Percentiles rank a stretch among this genome's conserved stretches.
Evolutionary conservation across 2,888 invertebrate species (phyloP).

Genomic region (Taenaris catops): DNA sequence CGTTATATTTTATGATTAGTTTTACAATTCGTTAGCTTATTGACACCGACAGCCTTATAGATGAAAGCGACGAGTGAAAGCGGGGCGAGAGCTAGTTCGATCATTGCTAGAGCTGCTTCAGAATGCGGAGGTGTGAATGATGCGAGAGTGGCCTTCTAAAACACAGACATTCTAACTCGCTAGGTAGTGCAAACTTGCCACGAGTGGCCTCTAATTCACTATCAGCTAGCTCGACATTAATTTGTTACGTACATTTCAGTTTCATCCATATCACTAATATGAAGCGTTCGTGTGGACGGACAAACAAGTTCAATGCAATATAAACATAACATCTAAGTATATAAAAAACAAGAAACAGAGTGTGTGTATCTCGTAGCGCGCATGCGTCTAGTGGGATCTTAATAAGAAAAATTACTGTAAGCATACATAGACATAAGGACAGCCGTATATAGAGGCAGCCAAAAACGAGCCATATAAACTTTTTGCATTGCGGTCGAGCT

Average conservation of each 20-base stretch:
- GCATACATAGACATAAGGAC: constrained; percentile 78
- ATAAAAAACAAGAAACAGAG: constrained; percentile 32
- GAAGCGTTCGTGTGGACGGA: constrained; percentile 53
- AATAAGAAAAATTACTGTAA: constrained; percentile 61
- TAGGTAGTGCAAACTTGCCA: constrained; percentile 1
- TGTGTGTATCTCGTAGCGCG: constrained; percentile 36
- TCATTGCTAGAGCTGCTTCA: too few relatives aligned
- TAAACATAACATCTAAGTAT: constrained; percentile 31
- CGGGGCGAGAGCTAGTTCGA: background rate
- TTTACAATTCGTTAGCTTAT: constrained; percentile 3
- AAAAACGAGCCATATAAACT: constrained; percentile 77
- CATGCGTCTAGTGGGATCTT: constrained; percentile 67
- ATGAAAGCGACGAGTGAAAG: constrained; percentile 40
- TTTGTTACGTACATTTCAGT: constrained; percentile 8
- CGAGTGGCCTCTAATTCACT: constrained; percentile 9
- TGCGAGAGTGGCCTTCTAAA: constrained; percentile 3
- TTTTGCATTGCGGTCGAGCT: constrained; percentile 75
- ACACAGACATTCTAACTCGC: constrained; percentile 1
- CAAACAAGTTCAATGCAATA: constrained; percentile 46
- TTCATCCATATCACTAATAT: constrained; percentile 27
- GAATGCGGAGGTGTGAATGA: constrained; percentile 3
- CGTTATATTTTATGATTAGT: background rate
- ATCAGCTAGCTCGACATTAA: constrained; percentile 21
- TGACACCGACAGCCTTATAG: constrained; percentile 11
- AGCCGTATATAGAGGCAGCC: constrained; percentile 76